Evolutionary conservation across 2,888 invertebrate genomes (phyloP).

Genomic region (Phyllotreta striolata): DNA sequence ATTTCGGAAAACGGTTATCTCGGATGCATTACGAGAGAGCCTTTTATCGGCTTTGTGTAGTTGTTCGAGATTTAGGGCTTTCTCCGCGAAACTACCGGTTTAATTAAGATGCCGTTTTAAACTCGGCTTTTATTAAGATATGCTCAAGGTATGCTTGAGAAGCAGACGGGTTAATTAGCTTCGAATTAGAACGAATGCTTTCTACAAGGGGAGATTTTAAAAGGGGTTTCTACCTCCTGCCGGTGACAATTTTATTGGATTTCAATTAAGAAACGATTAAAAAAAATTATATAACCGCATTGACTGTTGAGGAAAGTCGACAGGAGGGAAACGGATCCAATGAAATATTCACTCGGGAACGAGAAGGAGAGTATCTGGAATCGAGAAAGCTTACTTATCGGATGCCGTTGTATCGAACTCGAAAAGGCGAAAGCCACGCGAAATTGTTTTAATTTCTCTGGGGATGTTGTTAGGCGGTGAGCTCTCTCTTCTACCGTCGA

Average conservation of each 20-base stretch:
- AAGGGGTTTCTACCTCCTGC: no score
- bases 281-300: no score
- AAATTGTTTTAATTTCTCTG: constrained; percentile 35
- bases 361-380: constrained; percentile 10
- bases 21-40: constrained; percentile 6
- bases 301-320: no score
- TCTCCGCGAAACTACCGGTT: not conserved
- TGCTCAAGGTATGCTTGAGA: no score
- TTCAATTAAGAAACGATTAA: no score
- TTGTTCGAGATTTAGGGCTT: not conserved
- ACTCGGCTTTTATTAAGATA: no score
- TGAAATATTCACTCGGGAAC: constrained; percentile 24
- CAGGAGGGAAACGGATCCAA: constrained; percentile 9
- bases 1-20: constrained; percentile 3
- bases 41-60: constrained; percentile 11
- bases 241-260: no score
- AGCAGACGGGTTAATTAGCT: no score
- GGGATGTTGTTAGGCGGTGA: constrained; percentile 33
- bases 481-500: constrained; percentile 8
- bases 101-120: no score
- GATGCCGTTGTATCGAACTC: constrained; percentile 13
- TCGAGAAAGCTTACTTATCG: constrained; percentile 9
- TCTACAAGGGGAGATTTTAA: no score
- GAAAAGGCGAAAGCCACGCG: constrained; percentile 7
- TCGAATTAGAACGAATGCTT: no score